phyloP scores from a whole-genome alignment of 2,113 vertebrate species.

The Gobio gobio region DNA sequence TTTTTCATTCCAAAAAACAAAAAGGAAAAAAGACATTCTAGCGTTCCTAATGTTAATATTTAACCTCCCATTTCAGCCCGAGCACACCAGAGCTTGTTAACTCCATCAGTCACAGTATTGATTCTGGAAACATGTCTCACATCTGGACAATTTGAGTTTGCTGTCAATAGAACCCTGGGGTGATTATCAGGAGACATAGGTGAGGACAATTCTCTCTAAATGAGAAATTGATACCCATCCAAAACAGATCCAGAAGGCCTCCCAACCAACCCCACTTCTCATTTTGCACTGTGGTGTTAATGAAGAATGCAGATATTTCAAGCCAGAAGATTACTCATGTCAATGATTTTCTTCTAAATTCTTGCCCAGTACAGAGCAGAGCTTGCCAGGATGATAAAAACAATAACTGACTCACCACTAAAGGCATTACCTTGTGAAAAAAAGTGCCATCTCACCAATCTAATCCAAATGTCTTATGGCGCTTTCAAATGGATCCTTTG shows the following conservation, averaged over 20 bases:
- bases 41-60: neutral
- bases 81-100: neutral
- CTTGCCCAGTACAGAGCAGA: neutral
- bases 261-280: neutral
- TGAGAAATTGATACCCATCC: neutral
- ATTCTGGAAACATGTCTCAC: neutral
- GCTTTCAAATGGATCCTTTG: neutral
- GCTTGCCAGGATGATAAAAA: slow-evolving; percentile 1
- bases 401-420: slow-evolving; percentile 14
- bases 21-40: neutral
- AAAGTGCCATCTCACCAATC: slow-evolving; percentile 39
- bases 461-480: slow-evolving; percentile 23
- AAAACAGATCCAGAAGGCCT: neutral
- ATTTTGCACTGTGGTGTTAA: slow-evolving; percentile 4
- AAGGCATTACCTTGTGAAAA: slow-evolving; percentile 11
- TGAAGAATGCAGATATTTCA: neutral
- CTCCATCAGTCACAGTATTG: slow-evolving; percentile 14
- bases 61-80: neutral
- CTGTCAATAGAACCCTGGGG: neutral
- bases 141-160: neutral
- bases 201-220: neutral
- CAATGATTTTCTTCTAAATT: neutral
- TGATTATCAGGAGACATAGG: neutral
- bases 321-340: neutral
- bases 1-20: neutral